Percentiles rank a stretch among this genome's conserved stretches.
phyloP scores from a whole-genome alignment of 2,888 invertebrate species.

The Carcina quercana region DNA sequence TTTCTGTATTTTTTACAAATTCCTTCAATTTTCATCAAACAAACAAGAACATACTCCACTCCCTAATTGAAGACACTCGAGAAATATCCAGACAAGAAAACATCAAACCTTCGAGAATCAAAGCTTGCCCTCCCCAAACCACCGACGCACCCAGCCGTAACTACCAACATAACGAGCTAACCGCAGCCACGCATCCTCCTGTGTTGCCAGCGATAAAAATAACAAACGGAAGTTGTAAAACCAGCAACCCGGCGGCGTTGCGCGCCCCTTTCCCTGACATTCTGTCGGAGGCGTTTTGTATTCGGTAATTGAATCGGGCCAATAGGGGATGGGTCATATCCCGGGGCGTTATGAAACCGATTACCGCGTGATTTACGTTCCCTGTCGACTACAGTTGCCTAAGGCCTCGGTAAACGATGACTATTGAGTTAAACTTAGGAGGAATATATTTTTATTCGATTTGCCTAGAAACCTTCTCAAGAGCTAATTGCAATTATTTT shows the following conservation, averaged over 20 bases:
- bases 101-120: constrained; percentile 49
- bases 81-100: constrained; percentile 23
- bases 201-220: constrained; percentile 38
- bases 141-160: constrained; percentile 32
- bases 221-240: constrained; percentile 29
- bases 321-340: constrained; percentile 24
- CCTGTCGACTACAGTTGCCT: constrained; percentile 28
- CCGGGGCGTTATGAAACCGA: constrained; percentile 31
- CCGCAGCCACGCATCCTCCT: constrained; percentile 38
- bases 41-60: too few relatives aligned
- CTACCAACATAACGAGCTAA: constrained; percentile 52
- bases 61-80: constrained; percentile 54
- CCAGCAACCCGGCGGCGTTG: constrained; percentile 22
- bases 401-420: too few relatives aligned
- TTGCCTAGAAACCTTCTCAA: too few relatives aligned
- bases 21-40: too few relatives aligned
- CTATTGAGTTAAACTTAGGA: too few relatives aligned
- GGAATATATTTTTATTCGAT: too few relatives aligned
- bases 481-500: too few relatives aligned
- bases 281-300: constrained; percentile 27
- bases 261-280: constrained; percentile 21
- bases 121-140: constrained; percentile 41
- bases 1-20: too few relatives aligned
- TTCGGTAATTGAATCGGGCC: constrained; percentile 34
- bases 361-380: constrained; percentile 38